Percentiles rank a stretch among this genome's conserved stretches.
Evolutionary conservation across 2,797 vertebrate species (phyloP).

Genomic region (Malurus leucopterus): DNA sequence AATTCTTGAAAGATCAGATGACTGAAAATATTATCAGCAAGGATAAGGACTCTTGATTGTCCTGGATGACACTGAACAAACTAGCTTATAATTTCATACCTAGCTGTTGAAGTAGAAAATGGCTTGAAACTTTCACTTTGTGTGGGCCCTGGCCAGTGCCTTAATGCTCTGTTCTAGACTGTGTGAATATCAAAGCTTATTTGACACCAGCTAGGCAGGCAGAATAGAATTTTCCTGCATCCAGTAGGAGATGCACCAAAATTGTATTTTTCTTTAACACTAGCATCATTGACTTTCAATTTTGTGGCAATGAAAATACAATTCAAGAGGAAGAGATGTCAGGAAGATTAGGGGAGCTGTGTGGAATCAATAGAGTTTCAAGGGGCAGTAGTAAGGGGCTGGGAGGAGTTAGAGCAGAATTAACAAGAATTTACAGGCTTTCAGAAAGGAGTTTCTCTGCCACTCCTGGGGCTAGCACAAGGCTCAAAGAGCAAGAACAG

Average conservation of each 20-base stretch:
- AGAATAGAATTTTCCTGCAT: background rate
- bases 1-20: background rate
- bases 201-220: background rate
- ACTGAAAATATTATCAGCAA: constrained; percentile 5
- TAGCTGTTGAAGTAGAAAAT: background rate
- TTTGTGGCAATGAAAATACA: background rate
- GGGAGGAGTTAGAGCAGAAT: background rate
- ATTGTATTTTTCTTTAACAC: background rate
- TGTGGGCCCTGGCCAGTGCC: background rate
- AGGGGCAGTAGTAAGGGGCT: background rate
- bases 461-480: background rate
- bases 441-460: background rate
- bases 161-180: background rate
- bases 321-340: background rate
- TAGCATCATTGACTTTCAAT: background rate
- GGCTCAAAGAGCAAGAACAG: background rate
- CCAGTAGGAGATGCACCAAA: background rate
- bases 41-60: background rate
- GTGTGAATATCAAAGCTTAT: background rate
- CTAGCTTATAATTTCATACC: background rate
- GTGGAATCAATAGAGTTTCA: background rate
- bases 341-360: background rate
- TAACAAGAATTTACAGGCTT: background rate
- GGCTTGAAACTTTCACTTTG: background rate
- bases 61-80: background rate